Base-by-base conservation (phyloP, 2,888 invertebrate species). In the Chydorus sphaericus region DNA sequence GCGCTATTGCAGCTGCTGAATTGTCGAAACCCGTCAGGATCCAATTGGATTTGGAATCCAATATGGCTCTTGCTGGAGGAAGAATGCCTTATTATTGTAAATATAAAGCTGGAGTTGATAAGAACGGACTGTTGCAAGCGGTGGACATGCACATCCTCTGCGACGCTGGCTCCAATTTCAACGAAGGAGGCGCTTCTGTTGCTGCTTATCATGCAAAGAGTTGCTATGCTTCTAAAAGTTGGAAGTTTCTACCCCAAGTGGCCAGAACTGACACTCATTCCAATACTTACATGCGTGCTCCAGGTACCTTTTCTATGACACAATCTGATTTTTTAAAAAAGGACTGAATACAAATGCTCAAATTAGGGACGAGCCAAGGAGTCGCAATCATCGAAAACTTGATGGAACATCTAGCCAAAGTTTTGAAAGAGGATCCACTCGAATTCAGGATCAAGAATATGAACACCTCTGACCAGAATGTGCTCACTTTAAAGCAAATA, bases 271-370 rank as follows among this genome's bases (percentile, higher is more conserved):
- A 87, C 63, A 71, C 77, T 0, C 77, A 85, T 0, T 73, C 76
- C 4, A 83, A 82, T 60, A 84, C 85, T 0, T 81, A 77, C 65
- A 80, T 80, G 62, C 73, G 87, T 63, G 78, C 82, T 2, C 86
- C 86, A 63, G 83, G 85, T 78, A 28, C 29, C n/a, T n/a, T n/a
- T n/a, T n/a, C n/a, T n/a, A n/a, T n/a, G n/a, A n/a, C n/a, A n/a
- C n/a, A n/a, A n/a, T n/a, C n/a, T n/a, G n/a, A n/a, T n/a, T n/a
- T n/a, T n/a, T n/a, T n/a, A n/a, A n/a, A n/a, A n/a, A n/a, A n/a
- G n/a, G n/a, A n/a, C n/a, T n/a, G n/a, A n/a, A n/a, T n/a, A n/a
- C n/a, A n/a, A n/a, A n/a, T n/a, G n/a, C n/a, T n/a, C n/a, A n/a
- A n/a, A n/a, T n/a, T 23, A 68, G 70, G 68, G 1, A 67, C 68